Percentiles rank a stretch among this genome's conserved stretches.
These are phyloP conservation scores for Drosophila bocqueti DNA, from an alignment of 1,140 invertebrate genomes.

Conservation along the genomic window DNA sequence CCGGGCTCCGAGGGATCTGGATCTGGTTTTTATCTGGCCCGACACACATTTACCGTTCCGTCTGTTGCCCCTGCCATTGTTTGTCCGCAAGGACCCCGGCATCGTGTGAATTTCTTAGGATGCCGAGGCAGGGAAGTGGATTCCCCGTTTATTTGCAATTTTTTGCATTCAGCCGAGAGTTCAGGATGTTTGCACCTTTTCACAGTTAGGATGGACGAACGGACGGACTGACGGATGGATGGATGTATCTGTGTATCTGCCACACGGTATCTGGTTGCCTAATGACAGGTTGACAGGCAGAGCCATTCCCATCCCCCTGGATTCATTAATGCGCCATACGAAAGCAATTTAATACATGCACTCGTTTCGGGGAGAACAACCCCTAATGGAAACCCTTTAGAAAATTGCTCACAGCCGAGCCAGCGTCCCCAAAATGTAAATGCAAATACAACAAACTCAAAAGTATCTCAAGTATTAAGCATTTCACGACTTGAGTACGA, in stretches of 20 bases:
- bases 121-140: constrained; percentile 14
- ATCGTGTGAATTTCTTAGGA: constrained; percentile 77
- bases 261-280: constrained; percentile 46
- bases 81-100: constrained; percentile 54
- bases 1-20: constrained; percentile 42
- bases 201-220: constrained; percentile 29
- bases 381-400: constrained; percentile 70
- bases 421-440: constrained; percentile 48
- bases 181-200: constrained; percentile 76
- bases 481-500: constrained; percentile 70
- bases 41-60: constrained; percentile 67
- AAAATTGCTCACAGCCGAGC: constrained; percentile 40
- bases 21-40: constrained; percentile 59
- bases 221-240: constrained; percentile 21
- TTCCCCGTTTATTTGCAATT: constrained; percentile 52
- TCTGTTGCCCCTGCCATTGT: constrained; percentile 50
- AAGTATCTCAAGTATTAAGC: constrained; percentile 74
- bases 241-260: constrained; percentile 28
- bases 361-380: constrained; percentile 37
- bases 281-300: constrained; percentile 65
- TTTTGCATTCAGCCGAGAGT: constrained; percentile 43
- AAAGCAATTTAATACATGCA: constrained; percentile 78
- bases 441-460: constrained; percentile 68
- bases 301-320: constrained; percentile 11
- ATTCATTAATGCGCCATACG: constrained; percentile 68